Evolutionary conservation across 92 coral and sea anemone species (phyloP).

Genomic region (Zoanthus solanderi): DNA sequence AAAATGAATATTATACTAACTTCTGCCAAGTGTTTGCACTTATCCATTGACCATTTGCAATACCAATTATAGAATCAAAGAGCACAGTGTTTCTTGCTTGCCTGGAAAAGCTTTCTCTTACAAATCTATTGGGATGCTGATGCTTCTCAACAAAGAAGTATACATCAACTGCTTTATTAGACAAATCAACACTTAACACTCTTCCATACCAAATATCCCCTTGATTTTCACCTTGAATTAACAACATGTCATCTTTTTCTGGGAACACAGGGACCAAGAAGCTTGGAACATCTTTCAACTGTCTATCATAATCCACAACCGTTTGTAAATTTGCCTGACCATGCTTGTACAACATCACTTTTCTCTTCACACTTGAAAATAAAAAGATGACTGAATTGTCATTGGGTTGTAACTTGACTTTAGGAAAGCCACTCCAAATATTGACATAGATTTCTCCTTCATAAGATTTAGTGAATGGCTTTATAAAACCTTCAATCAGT

Average conservation of each 20-base stretch:
- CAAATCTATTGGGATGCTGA: constrained; percentile 45
- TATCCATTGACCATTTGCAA: constrained; percentile 71
- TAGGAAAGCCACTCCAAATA: constrained; percentile 59
- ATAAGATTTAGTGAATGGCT: constrained; percentile 49
- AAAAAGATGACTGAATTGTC: constrained; percentile 55
- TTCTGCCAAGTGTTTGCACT: constrained; percentile 20
- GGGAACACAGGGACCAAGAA: constrained; percentile 60
- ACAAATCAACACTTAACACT: constrained; percentile 46
- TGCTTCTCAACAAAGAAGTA: constrained; percentile 62
- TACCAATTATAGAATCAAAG: constrained; percentile 57
- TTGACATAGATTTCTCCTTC: constrained; percentile 46
- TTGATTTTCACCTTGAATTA: constrained; percentile 59
- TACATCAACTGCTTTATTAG: constrained; percentile 54
- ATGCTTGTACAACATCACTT: constrained; percentile 52
- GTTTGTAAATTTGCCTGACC: constrained; percentile 44
- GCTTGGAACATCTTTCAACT: constrained; percentile 44
- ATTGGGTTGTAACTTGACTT: constrained; percentile 54
- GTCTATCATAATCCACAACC: constrained; percentile 69
- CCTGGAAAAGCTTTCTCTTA: constrained; percentile 62
- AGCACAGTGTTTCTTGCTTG: constrained; percentile 63
- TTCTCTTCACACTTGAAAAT: constrained; percentile 60
- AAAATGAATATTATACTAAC: background rate
- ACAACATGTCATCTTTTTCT: constrained; percentile 66
- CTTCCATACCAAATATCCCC: constrained; percentile 64
- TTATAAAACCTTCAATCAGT: constrained; percentile 55